Percentiles rank a stretch among this genome's conserved stretches.
Evolutionary conservation across 2,797 vertebrate species (phyloP).

Genomic region (Hapalemur alaotrensis): DNA sequence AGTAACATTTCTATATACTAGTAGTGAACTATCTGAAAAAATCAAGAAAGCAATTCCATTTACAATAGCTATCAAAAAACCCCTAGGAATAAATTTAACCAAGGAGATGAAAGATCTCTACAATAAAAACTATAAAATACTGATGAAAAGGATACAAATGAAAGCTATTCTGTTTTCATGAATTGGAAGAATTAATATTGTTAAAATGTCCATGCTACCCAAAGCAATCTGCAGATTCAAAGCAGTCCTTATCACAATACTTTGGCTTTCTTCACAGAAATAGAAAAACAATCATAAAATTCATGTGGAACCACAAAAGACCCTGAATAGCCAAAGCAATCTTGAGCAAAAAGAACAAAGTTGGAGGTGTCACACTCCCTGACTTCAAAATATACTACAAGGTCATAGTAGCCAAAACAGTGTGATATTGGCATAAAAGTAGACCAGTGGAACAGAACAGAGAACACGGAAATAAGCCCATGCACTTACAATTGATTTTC

Average conservation of each 20-base stretch:
- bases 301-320: not conserved
- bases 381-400: not conserved
- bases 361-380: not conserved
- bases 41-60: not conserved
- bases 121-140: not conserved
- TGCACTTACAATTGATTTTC: not conserved
- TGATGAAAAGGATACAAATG: not conserved
- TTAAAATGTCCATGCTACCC: not conserved
- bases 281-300: not conserved
- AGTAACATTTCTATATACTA: not conserved
- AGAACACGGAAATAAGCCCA: too few species aligned
- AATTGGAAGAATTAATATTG: not conserved
- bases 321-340: not conserved
- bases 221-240: not conserved
- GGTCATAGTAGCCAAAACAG: too few species aligned
- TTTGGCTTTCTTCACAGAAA: not conserved
- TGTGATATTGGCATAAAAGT: too few species aligned
- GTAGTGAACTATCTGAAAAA: not conserved
- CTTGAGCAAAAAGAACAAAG: not conserved
- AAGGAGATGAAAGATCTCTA: not conserved
- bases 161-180: not conserved
- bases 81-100: not conserved
- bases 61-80: not conserved
- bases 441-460: too few species aligned
- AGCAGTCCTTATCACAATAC: not conserved